Evolutionary conservation across 2,888 invertebrate species (phyloP).

Genomic region (Platypus cylindrus): DNA sequence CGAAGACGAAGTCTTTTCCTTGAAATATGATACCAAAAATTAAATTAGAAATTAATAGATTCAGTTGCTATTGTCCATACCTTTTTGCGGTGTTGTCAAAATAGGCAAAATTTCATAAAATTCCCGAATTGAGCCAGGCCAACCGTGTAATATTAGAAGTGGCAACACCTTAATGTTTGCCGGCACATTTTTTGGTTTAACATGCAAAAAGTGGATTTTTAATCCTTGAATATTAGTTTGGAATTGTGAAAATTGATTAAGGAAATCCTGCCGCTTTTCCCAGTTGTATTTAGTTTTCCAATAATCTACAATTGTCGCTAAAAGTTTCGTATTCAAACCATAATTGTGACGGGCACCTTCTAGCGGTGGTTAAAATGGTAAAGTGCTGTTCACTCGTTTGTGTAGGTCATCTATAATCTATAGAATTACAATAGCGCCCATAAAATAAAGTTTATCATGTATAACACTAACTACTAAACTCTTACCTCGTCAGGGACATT

Average conservation of each 20-base stretch:
- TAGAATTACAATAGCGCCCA: conserved; percentile 50
- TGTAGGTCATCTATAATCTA: conserved; percentile 42
- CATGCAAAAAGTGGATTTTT: conserved; percentile 42
- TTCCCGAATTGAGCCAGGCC: conserved; percentile 83
- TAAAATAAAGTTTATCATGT: no score
- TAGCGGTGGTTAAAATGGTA: conserved; percentile 38
- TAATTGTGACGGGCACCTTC: conserved; percentile 62
- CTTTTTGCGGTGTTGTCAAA: conserved; percentile 42
- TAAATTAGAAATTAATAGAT: no score
- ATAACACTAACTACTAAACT: no score
- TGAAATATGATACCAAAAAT: no score
- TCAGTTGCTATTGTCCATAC: no score
- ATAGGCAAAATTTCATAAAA: conserved; percentile 65
- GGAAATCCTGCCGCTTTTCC: conserved; percentile 47
- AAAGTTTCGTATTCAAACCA: conserved; percentile 62
- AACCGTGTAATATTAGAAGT: conserved; percentile 68
- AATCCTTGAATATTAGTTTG: conserved; percentile 56
- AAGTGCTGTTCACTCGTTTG: conserved; percentile 40
- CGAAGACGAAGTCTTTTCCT: conserved; percentile 46
- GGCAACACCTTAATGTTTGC: conserved; percentile 43
- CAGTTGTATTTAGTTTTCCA: conserved; percentile 67
- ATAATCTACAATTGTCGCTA: conserved; percentile 55
- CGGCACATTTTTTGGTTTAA: conserved; percentile 38
- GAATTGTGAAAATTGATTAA: conserved; percentile 58
- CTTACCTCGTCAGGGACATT: conserved; percentile 47